Base-by-base conservation (phyloP, 2,797 vertebrate genomes). In the Mus caroli region DNA sequence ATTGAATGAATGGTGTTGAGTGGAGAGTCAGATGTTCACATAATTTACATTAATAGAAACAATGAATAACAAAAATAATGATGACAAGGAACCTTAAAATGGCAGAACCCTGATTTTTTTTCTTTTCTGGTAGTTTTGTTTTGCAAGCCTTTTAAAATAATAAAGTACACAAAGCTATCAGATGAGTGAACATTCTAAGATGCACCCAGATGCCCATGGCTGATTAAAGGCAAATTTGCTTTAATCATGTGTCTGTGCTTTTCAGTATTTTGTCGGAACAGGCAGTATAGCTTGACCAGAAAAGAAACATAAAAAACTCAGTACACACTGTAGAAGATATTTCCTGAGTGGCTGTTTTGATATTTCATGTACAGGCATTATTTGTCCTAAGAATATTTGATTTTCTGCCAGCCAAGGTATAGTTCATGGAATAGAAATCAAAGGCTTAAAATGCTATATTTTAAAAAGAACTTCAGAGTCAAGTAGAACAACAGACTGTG, bases 191-290 rank as follows among this genome's bases (percentile, higher is more conserved):
- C 12, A 52, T 6, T 80, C 40, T 43, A 75, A 84, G 87, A 94
- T 75, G 69, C 13, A 64, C 46, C 26, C 64, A 76, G 56, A 82
- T 40, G 76, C 3, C 20, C 24, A 10, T 34, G 87, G 50, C 43
- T 79, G 95, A 97, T 97, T 94, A 97, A 98, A 97, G 95, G 88
- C 76, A 95, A 86, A 96, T 97, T 80, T 79, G 9, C 86, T 96
- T 80, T 96, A 75, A 37, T 31, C 96, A 40, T 71, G 13, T 0
- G 73, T 50, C 86, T 15, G 43, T 90, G 40, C 15, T 84, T 88
- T 89, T 56, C 12, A 84, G 54, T 4, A 76, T 0, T 34, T 69
- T 26, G n/a, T 82, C 77, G 46, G 77, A 79, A 88, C 15, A 80
- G 0, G 10, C 26, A 69, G 11, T 20, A 0, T 84, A 43, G 58